A percentile compares a stretch with the other conserved stretches of the same genome.
Conservation (phyloP, 2,888 invertebrate genomes). For the Melieria picta region DNA sequence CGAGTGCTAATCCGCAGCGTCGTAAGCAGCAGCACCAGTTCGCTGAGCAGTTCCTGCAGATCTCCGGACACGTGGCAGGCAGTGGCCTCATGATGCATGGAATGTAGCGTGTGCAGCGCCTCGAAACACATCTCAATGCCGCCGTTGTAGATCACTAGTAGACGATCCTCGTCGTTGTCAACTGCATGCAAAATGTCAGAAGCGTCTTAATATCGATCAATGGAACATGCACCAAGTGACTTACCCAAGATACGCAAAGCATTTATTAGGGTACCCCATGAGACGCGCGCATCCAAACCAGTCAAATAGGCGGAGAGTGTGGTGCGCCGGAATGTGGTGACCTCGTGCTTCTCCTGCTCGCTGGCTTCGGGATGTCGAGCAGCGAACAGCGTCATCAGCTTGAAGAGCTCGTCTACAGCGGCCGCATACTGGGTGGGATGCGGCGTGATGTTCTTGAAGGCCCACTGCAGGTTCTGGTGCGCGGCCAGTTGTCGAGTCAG, state of each 20-base stretch:
- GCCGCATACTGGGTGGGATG: conserved; percentile 92
- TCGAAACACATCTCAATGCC: conserved; percentile 77
- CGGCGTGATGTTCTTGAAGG: conserved; percentile 95
- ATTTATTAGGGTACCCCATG: conserved; percentile 93
- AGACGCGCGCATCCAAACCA: conserved; percentile 88
- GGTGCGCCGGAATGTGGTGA: conserved; percentile 84
- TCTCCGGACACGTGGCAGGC: conserved; percentile 87
- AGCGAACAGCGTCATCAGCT: conserved; percentile 89
- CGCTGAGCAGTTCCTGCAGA: conserved; percentile 83
- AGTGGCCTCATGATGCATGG: conserved; percentile 94
- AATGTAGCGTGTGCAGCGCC: conserved; percentile 89
- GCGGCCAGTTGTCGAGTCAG: conserved; percentile 88
- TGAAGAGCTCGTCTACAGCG: conserved; percentile 92
- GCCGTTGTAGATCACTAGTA: conserved; percentile 90
- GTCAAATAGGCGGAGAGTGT: conserved; percentile 90
- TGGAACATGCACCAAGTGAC: neutral
- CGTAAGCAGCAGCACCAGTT: conserved; percentile 77
- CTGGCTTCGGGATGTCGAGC: conserved; percentile 82
- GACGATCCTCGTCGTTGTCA: conserved; percentile 87
- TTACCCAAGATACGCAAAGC: conserved; percentile 81
- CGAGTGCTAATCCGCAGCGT: conserved; percentile 74
- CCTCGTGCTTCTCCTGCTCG: conserved; percentile 81
- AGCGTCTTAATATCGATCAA: neutral
- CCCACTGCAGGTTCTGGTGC: conserved; percentile 97
- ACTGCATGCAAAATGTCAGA: conserved; percentile 65